Evolutionary conservation across 2,113 vertebrate genomes (phyloP).

Genomic region (Heterocephalus glaber): DNA sequence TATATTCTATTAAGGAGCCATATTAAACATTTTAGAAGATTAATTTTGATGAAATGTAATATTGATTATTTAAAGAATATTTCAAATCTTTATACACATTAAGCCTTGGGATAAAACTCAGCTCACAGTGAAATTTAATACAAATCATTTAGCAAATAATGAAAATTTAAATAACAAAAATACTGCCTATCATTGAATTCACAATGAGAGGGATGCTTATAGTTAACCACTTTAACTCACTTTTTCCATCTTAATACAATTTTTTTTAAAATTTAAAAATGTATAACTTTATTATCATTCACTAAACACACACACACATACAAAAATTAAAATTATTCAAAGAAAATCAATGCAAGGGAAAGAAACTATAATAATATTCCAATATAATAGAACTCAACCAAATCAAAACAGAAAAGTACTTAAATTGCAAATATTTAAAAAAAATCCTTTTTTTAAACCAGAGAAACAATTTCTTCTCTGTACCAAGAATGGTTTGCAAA

Average conservation of each 20-base stretch:
- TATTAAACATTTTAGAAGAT: slow-evolving; percentile 11
- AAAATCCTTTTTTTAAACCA: background rate
- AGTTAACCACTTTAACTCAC: background rate
- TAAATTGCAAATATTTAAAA: too few relatives aligned
- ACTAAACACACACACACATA: too few relatives aligned
- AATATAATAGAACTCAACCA: too few relatives aligned
- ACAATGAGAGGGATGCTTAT: background rate
- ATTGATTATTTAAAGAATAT: background rate
- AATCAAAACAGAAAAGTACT: too few relatives aligned
- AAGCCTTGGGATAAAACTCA: background rate
- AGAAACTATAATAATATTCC: too few relatives aligned
- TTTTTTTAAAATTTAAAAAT: too few relatives aligned
- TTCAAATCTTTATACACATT: slow-evolving; percentile 15
- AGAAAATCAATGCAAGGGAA: too few relatives aligned
- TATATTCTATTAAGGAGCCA: background rate
- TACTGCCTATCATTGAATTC: background rate
- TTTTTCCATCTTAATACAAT: background rate
- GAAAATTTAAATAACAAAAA: slow-evolving; percentile 34
- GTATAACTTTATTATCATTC: too few relatives aligned
- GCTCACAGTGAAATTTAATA: background rate
- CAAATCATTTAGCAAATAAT: background rate
- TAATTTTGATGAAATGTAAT: background rate
- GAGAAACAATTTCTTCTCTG: background rate
- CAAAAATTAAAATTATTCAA: too few relatives aligned
- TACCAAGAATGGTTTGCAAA: background rate